Evolutionary conservation across 1,140 invertebrate genomes (phyloP).

Genomic region (Brachionus sp.): DNA sequence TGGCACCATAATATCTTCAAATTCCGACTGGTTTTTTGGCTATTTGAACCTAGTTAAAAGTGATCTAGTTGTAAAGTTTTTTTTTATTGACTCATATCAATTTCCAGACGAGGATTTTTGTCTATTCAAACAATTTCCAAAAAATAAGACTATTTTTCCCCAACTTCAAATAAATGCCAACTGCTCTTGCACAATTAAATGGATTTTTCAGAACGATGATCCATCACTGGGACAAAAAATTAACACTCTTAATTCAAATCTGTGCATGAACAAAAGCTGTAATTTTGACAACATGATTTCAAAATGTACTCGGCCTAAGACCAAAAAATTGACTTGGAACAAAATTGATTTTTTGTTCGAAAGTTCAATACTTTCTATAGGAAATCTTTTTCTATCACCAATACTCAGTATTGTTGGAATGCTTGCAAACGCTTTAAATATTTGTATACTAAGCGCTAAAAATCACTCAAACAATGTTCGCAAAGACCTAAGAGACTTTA

Average conservation of each 20-base stretch:
- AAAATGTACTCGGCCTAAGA: not conserved
- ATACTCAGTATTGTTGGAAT: not conserved
- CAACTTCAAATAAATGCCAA: not conserved
- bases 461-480: not conserved
- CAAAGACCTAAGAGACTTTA: not conserved
- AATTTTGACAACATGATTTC: not conserved
- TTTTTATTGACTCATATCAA: not conserved
- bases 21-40: not conserved
- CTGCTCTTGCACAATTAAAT: not conserved
- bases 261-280: not conserved
- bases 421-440: not conserved
- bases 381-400: not conserved
- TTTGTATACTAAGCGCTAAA: not conserved
- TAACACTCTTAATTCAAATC: not conserved
- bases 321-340: not conserved
- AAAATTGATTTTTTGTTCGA: not conserved
- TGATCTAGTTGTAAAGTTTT: not conserved
- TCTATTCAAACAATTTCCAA: not conserved
- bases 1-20: not conserved
- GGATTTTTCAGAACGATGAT: not conserved
- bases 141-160: not conserved
- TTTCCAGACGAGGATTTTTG: constrained; percentile 12
- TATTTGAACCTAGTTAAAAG: not conserved
- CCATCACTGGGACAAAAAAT: not conserved
- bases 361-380: not conserved